These are phyloP conservation scores for Cavia porcellus DNA, from an alignment of 2,113 vertebrate species.

Conservation along the genomic window DNA sequence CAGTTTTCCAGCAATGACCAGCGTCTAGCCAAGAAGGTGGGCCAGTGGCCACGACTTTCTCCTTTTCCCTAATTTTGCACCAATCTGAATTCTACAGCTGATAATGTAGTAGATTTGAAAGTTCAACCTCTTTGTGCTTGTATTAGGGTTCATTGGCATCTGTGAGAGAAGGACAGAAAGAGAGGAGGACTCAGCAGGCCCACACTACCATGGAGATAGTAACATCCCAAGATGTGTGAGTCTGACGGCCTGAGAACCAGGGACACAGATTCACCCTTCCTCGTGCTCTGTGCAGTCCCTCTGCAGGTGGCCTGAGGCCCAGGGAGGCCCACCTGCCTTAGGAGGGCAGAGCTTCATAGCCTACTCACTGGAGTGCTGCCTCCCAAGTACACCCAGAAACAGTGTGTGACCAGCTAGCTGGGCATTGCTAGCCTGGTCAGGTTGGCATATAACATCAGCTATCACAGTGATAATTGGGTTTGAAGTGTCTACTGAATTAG, in stretches of 20 bases:
- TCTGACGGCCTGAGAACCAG: not conserved
- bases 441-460: not conserved
- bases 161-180: no score
- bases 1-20: slow-evolving; percentile 40
- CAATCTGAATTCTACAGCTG: not conserved
- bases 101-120: slow-evolving; percentile 32
- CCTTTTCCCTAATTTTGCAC: not conserved
- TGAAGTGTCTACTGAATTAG: not conserved
- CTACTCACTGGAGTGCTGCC: not conserved
- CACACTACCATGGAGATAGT: not conserved
- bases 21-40: not conserved
- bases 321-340: not conserved
- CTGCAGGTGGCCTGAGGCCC: not conserved
- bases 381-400: not conserved
- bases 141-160: not conserved
- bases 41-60: not conserved
- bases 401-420: not conserved
- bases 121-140: not conserved
- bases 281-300: not conserved
- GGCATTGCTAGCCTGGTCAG: not conserved
- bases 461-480: not conserved
- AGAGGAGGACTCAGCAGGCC: not conserved
- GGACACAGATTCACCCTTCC: not conserved
- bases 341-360: not conserved
- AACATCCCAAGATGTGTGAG: not conserved